These are phyloP conservation scores for Acanthochromis polyacanthus DNA, from an alignment of 2,113 vertebrate species.

Conservation along the genomic window DNA sequence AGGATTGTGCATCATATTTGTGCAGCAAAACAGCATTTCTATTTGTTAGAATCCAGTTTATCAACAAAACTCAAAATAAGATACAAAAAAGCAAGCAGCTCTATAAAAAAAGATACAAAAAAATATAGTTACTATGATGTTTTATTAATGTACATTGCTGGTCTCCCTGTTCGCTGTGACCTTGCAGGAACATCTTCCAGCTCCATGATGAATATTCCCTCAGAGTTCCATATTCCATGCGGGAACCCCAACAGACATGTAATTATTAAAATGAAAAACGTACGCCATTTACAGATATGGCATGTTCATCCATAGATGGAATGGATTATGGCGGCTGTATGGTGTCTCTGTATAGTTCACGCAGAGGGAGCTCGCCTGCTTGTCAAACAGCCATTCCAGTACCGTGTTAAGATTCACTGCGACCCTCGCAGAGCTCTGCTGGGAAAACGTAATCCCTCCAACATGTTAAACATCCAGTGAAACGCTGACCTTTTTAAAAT, in stretches of 20 bases:
- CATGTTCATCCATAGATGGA: not conserved
- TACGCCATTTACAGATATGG: constrained; percentile 2
- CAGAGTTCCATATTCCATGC: not conserved
- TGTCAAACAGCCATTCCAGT: constrained; percentile 28
- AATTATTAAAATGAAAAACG: constrained; percentile 10
- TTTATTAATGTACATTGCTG: too few relatives aligned
- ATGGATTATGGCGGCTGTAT: not conserved
- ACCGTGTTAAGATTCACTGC: constrained; percentile 25
- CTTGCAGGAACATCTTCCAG: not conserved
- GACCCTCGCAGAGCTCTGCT: constrained; percentile 19
- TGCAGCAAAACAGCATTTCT: too few relatives aligned
- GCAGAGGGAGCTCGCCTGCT: not conserved
- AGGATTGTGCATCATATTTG: too few relatives aligned
- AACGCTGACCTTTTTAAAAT: constrained; percentile 74
- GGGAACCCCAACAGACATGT: not conserved
- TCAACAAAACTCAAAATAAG: too few relatives aligned
- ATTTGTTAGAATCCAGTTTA: too few relatives aligned
- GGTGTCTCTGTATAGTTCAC: constrained; percentile 4
- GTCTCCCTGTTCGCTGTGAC: not conserved
- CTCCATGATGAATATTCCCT: constrained; percentile 6
- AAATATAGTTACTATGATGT: too few relatives aligned
- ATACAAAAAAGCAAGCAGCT: too few relatives aligned
- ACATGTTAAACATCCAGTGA: constrained; percentile 80
- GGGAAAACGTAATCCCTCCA: constrained; percentile 53
- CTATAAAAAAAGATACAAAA: too few relatives aligned